Percentiles rank a stretch among this genome's conserved stretches.
These are phyloP conservation scores for Bombus fervidus DNA, from an alignment of 1,140 invertebrate species.

Conservation along the genomic window DNA sequence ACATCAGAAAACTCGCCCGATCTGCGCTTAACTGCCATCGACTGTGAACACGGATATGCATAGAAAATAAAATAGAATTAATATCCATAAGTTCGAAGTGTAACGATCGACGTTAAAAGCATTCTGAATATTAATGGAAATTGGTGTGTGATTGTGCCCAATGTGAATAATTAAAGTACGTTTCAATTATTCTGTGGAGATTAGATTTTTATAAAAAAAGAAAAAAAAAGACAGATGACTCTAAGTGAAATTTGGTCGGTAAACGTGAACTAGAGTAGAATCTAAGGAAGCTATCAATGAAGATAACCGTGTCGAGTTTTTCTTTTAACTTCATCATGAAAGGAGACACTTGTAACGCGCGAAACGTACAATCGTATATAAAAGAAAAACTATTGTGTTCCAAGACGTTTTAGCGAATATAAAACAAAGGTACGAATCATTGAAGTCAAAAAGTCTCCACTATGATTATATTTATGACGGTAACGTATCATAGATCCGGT, in stretches of 20 bases:
- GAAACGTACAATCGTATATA: constrained; percentile 21
- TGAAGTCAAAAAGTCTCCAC: constrained; percentile 37
- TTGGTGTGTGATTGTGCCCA: constrained; percentile 49
- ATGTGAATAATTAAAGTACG: constrained; percentile 47
- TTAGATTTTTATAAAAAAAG: constrained; percentile 59
- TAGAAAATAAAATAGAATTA: constrained; percentile 47
- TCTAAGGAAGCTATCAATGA: not conserved
- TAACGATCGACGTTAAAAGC: constrained; percentile 25
- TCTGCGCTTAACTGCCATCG: constrained; percentile 58
- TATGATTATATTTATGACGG: constrained; percentile 47
- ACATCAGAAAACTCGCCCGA: constrained; percentile 29
- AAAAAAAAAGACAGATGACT: not conserved
- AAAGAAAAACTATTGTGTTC: constrained; percentile 49
- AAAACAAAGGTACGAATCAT: constrained; percentile 43
- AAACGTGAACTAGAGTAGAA: constrained; percentile 13
- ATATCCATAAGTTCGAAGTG: constrained; percentile 40
- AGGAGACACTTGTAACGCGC: not conserved
- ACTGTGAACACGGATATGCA: constrained; percentile 45
- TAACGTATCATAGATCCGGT: constrained; percentile 56
- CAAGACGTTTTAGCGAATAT: constrained; percentile 21
- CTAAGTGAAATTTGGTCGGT: constrained; percentile 8
- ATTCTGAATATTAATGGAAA: constrained; percentile 32
- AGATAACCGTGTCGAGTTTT: not conserved
- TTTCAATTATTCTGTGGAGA: constrained; percentile 46
- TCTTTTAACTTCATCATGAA: not conserved